Evolutionary conservation across 2,888 invertebrate species (phyloP), one percentile per base, ranked within the genome.

Genomic region (Andrena fulva): DNA sequence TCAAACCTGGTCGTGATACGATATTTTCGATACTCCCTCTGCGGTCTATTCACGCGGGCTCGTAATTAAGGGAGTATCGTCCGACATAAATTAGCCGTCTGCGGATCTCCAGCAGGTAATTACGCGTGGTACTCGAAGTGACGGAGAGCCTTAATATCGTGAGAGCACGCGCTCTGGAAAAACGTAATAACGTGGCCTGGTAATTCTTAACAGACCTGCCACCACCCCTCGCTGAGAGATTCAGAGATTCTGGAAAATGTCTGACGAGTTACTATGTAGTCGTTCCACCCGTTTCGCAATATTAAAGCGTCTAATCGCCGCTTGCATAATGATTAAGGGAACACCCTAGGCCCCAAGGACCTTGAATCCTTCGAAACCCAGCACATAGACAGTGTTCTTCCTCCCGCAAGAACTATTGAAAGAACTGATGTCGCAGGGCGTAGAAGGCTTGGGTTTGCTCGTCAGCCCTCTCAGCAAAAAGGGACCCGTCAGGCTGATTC

Each of bases 401-500:
- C 16, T 42, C 42, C 4, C 16, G 42, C 42, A 42, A 42, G 16
- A 42, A 16, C 42, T 42, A 42, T 66, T 54, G 7, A 54, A 29
- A 2, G 29, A 29, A 79, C 33, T 31, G 56, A 50, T n/a, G 35
- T 64, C 24, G 35, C 29, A 12, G 27, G 1, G 20, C 8, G 33
- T 54, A 48, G 50, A 68, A 50, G 56, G 56, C 29, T 60, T 27
- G 29, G 24, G 10, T 10, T n/a, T 4, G 27, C 20, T 56, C 24
- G 24, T 48, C 48, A 35, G 24, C 20, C 29, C n/a, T 7, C 3
- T n/a, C 52, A 2, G 59, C 59, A 70, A 70, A 60, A 70, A 70
- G 48, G 24, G n/a, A 27, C 29, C 10, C 29, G 48, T 59, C 69
- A 33, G 64, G 77, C 69, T 89, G 90, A 91, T 91, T 89, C 84